Conservation (phyloP, 2,888 invertebrate species). For the Thymelicus lineola region DNA sequence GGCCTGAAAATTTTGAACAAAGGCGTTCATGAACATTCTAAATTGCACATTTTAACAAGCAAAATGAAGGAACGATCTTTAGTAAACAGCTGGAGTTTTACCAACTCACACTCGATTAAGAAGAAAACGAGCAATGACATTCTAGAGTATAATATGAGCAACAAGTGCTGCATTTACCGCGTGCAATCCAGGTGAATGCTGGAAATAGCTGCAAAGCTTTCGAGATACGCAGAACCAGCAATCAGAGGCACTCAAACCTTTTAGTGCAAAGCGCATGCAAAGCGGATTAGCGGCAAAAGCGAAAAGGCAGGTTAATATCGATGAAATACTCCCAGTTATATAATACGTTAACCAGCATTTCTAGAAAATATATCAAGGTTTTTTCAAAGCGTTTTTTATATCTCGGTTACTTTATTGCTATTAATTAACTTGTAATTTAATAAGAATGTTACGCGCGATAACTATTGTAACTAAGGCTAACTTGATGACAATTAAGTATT, state of each 20-base stretch:
- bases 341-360: neutral
- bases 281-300: constrained; percentile 12
- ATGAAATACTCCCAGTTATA: neutral
- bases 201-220: constrained; percentile 18
- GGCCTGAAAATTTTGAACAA: too few species aligned
- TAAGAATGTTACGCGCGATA: too few species aligned
- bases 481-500: too few species aligned
- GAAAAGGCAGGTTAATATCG: constrained; percentile 12
- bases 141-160: neutral
- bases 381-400: neutral
- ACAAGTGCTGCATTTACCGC: constrained; percentile 17
- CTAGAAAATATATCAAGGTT: neutral
- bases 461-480: too few species aligned
- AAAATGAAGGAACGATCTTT: too few species aligned
- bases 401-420: too few species aligned
- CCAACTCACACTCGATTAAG: too few species aligned
- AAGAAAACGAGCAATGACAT: too few species aligned
- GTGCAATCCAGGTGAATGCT: constrained; percentile 4
- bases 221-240: constrained; percentile 12
- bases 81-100: too few species aligned
- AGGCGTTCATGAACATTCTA: too few species aligned
- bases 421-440: too few species aligned
- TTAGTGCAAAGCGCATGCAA: constrained; percentile 19
- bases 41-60: too few species aligned
- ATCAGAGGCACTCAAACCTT: constrained; percentile 29